Conservation (phyloP, 1,140 invertebrate species). For the Ptiloglossa arizonensis region DNA sequence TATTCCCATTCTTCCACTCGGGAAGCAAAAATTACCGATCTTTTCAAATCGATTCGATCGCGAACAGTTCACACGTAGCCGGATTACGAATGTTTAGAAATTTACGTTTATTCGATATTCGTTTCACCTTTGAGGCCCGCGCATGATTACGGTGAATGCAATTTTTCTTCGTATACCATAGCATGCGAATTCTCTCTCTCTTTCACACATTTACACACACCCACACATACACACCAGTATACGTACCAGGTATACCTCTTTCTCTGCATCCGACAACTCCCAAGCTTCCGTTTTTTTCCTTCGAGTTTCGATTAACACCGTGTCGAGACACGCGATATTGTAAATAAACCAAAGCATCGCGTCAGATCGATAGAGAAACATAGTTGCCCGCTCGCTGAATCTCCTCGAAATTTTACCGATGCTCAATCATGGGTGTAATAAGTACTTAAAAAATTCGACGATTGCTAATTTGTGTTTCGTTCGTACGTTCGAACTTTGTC, state of each 20-base stretch:
- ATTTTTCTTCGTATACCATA: conserved; percentile 7
- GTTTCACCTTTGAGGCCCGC: background rate
- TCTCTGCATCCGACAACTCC: background rate
- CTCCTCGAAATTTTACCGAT: no score
- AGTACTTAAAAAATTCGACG: no score
- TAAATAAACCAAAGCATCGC: no score
- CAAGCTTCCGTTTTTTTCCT: background rate
- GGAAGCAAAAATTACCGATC: no score
- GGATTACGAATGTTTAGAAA: background rate
- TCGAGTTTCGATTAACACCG: background rate
- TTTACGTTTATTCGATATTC: background rate
- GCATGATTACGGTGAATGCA: conserved; percentile 32
- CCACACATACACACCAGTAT: background rate
- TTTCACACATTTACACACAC: background rate
- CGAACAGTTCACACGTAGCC: background rate
- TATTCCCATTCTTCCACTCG: no score
- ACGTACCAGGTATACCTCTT: background rate
- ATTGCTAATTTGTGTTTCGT: no score
- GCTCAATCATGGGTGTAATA: no score
- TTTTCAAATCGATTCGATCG: background rate
- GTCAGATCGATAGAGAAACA: no score
- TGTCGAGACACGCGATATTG: no score
- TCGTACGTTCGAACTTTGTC: no score
- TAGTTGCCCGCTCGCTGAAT: no score
- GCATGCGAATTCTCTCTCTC: conserved; percentile 9